Percentiles rank a stretch among this genome's conserved stretches.
phyloP scores from a whole-genome alignment of 1,140 invertebrate genomes.

The Aphaenogaster rudis region DNA sequence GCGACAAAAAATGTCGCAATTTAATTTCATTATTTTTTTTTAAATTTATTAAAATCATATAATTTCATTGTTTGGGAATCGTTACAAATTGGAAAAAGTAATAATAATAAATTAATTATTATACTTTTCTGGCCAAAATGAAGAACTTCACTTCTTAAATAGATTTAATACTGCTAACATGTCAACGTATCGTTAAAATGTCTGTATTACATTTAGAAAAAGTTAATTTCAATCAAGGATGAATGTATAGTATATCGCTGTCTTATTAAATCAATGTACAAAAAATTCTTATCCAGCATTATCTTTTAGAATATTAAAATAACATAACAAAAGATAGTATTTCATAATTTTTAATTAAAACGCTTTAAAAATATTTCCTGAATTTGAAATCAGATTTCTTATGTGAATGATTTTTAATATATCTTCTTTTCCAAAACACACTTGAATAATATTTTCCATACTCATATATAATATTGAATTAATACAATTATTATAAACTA shows the following conservation, averaged over 20 bases:
- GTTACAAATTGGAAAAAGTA: neutral
- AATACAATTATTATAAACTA: neutral
- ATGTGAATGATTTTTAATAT: neutral
- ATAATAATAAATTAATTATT: neutral
- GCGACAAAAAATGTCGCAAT: neutral
- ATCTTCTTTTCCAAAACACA: neutral
- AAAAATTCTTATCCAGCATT: neutral
- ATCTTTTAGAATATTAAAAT: neutral
- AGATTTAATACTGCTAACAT: neutral
- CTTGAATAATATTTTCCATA: neutral
- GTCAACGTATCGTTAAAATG: neutral
- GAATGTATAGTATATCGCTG: neutral
- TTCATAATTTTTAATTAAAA: neutral
- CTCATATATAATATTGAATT: neutral
- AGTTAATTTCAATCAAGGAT: neutral
- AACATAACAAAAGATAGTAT: neutral
- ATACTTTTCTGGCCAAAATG: neutral
- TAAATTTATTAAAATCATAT: neutral
- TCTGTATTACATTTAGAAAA: neutral
- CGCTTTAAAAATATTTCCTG: neutral
- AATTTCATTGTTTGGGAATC: neutral
- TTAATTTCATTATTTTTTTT: neutral
- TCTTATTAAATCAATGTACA: neutral
- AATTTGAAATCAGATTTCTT: neutral
- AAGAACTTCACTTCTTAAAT: too few relatives aligned